Percentiles rank a stretch among this genome's conserved stretches.
Conservation (phyloP, 2,797 vertebrate genomes). For the Jordanella pulchra region DNA sequence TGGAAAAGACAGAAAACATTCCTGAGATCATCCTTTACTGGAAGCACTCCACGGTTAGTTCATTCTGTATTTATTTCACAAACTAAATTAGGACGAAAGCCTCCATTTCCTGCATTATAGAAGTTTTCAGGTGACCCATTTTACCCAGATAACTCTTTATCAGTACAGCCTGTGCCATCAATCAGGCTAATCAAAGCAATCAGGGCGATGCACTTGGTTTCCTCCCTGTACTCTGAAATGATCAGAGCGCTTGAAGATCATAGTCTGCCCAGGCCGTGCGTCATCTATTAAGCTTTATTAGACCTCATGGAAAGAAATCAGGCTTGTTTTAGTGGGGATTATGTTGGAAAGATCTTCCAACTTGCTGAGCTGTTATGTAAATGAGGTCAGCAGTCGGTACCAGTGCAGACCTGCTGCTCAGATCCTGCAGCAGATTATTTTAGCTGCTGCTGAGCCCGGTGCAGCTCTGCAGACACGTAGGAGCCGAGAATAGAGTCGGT, state of each 20-base stretch:
- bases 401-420: conserved; percentile 1
- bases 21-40: conserved; percentile 98
- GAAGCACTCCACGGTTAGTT: conserved; percentile 95
- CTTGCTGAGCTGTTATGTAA: conserved; percentile 54
- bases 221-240: background rate
- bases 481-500: conserved; percentile 23
- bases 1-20: conserved; percentile 89
- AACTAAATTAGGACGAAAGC: background rate
- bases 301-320: conserved; percentile 13
- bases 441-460: background rate
- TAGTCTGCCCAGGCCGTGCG: conserved; percentile 18
- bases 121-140: background rate
- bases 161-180: rapidly evolving
- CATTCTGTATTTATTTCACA: background rate
- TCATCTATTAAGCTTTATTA: conserved; percentile 54
- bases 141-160: background rate
- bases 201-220: background rate
- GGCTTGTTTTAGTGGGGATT: conserved; percentile 48
- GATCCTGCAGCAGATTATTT: conserved; percentile 14
- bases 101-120: background rate
- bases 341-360: conserved; percentile 25
- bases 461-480: conserved; percentile 8
- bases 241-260: conserved; percentile 13
- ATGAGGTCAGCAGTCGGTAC: conserved; percentile 9
- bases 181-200: background rate